Base-by-base conservation (phyloP, 2,888 invertebrate species). In the Saturnia pavonia region DNA sequence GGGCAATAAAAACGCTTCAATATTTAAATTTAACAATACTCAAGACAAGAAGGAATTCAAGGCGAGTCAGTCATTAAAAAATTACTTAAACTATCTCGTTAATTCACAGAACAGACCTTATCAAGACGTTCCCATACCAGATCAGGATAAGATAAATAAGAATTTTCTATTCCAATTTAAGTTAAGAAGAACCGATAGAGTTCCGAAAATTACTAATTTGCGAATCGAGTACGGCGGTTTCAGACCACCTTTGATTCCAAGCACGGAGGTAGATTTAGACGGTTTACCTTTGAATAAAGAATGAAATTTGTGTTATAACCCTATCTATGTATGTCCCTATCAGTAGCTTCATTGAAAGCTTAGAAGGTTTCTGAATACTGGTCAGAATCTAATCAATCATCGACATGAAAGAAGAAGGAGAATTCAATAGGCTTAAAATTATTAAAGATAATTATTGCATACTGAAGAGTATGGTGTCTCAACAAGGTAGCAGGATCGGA, bases 221-320 rank as follows among this genome's bases (percentile, higher is more conserved):
- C 95, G 96, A 79, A 95, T 97, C 81, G 97, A 97, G 76, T 97
- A 97, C 78, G 96, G 96, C 3, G 96, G 97, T 0, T 97, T 97
- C 77, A 97, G 96, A 80, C 97, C 97, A 0, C 97, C 97, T 0
- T 85, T 97, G 78, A 95, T 97, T 73, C 97, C 97, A 0, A 97
- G 97, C 0, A 94, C 96, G 7, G 97, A 97, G 85, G 96, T 97
- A 14, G 97, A 97, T 81, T 95, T 97, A 74, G 95, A 96, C 74
- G 96, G 96, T 0, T 88, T 95, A 73, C 96, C 96, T 0, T 85
- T 96, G 1, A 91, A 95, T 60, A 89, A 88, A 70, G 48, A 27
- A n/a, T 40, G n/a, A 63, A 63, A 0, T 16, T 11, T 22, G 2
- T n/a, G 2, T 8, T 7, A 1, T 48, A n/a, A n/a, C n/a, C n/a